Percentiles rank a stretch among this genome's conserved stretches.
Conservation (phyloP, 2,113 vertebrate species). For the Phalacrocorax aristotelis region DNA sequence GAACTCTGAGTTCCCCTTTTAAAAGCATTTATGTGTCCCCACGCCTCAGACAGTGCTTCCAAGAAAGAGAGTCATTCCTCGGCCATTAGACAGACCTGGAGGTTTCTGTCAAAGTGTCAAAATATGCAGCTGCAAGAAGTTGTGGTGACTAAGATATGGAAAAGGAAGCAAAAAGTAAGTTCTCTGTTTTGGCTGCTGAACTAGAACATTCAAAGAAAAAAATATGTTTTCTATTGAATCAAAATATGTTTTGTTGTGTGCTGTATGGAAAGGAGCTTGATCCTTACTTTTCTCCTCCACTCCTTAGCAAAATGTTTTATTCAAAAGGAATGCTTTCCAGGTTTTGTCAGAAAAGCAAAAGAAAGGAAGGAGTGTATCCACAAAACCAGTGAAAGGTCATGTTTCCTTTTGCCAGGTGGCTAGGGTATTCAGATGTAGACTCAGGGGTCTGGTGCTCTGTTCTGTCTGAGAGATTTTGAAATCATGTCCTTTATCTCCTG, state of each 20-base stretch:
- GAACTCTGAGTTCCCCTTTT: background rate
- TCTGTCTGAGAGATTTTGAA: background rate
- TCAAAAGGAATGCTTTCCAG: background rate
- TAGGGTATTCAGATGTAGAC: background rate
- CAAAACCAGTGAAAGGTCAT: background rate
- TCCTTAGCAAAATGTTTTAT: background rate
- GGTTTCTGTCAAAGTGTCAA: conserved; percentile 34
- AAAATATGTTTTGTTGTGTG: background rate
- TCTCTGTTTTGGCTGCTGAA: background rate
- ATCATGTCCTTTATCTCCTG: background rate
- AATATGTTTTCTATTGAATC: background rate
- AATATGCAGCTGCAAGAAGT: conserved; percentile 19
- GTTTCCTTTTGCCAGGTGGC: background rate
- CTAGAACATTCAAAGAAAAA: background rate
- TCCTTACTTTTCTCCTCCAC: background rate
- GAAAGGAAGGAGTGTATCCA: background rate
- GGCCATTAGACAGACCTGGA: background rate
- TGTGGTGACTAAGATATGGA: background rate
- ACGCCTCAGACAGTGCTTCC: background rate
- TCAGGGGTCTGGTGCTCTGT: background rate
- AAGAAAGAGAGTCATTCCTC: background rate
- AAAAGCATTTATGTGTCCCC: background rate
- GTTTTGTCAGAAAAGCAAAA: background rate
- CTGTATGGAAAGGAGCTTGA: background rate
- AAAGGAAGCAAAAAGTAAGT: background rate